These are phyloP conservation scores for Aquatica leii DNA, from an alignment of 2,888 invertebrate species.

Conservation along the genomic window DNA sequence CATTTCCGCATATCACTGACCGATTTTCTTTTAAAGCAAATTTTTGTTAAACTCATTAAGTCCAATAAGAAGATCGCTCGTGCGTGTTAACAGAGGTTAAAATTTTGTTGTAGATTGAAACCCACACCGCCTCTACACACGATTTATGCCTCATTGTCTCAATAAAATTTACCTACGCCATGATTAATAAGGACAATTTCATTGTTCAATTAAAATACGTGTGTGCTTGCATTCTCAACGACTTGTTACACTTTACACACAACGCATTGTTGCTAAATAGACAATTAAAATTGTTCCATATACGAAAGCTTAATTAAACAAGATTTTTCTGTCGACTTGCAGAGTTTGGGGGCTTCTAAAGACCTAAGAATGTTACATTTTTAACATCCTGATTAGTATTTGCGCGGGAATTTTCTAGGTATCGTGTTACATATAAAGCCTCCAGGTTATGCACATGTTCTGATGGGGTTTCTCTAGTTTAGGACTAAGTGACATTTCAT, in stretches of 20 bases:
- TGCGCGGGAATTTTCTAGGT: constrained; percentile 2
- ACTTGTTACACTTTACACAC: neutral
- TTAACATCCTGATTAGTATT: neutral
- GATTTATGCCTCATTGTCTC: constrained; percentile 32
- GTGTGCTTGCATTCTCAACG: neutral
- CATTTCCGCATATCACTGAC: neutral
- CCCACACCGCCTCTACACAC: constrained; percentile 30
- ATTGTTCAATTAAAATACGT: constrained; percentile 27
- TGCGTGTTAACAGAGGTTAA: constrained; percentile 15
- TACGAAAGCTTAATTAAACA: neutral
- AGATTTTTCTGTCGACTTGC: too few relatives aligned
- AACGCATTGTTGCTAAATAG: constrained; percentile 5
- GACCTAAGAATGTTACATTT: neutral
- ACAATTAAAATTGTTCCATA: neutral
- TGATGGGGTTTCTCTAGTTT: neutral
- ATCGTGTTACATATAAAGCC: constrained; percentile 1
- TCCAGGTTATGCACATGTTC: constrained; percentile 2
- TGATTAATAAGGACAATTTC: constrained; percentile 33
- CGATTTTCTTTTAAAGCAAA: neutral
- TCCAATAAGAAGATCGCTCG: constrained; percentile 13
- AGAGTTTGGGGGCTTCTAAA: neutral
- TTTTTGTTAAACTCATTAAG: neutral
- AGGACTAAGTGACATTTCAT: neutral
- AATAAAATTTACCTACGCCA: constrained; percentile 34
- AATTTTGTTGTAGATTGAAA: constrained; percentile 24